phyloP scores from a whole-genome alignment of 2,888 invertebrate species.

The Pachliopta kotzebuea region DNA sequence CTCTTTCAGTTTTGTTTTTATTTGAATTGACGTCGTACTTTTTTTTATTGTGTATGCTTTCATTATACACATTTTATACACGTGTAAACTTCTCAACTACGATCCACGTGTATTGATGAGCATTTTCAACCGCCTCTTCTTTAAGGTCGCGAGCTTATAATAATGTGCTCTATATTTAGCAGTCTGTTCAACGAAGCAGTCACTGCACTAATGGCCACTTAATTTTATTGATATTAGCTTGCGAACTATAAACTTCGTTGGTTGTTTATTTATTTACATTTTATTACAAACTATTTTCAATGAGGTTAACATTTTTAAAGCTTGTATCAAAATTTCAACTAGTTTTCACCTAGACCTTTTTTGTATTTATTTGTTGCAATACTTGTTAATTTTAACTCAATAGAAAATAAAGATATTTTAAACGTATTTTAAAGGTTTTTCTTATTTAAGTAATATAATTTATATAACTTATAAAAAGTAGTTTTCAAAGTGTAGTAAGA shows the following conservation, averaged over 20 bases:
- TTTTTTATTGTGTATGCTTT: no score
- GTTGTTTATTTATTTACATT: conserved; percentile 16
- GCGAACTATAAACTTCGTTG: conserved; percentile 23
- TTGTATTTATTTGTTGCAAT: no score
- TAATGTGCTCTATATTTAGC: conserved; percentile 26
- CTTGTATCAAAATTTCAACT: no score
- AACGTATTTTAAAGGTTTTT: no score
- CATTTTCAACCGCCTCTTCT: background rate
- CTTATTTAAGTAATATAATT: no score
- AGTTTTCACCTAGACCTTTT: no score
- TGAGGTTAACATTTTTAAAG: background rate
- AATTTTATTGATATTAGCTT: conserved; percentile 25
- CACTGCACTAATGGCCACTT: conserved; percentile 26
- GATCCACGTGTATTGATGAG: conserved; percentile 16
- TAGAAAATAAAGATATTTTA: no score
- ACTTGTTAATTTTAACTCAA: no score
- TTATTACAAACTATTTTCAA: conserved; percentile 16
- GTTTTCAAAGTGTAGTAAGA: no score
- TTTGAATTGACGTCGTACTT: no score
- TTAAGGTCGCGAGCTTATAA: conserved; percentile 21
- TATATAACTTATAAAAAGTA: no score
- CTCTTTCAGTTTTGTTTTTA: no score
- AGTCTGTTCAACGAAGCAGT: conserved; percentile 21
- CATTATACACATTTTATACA: background rate
- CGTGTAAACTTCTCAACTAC: background rate